A percentile compares a stretch with the other conserved stretches of the same genome.
phyloP scores from a whole-genome alignment of 2,113 vertebrate species.

The Thunnus thynnus region DNA sequence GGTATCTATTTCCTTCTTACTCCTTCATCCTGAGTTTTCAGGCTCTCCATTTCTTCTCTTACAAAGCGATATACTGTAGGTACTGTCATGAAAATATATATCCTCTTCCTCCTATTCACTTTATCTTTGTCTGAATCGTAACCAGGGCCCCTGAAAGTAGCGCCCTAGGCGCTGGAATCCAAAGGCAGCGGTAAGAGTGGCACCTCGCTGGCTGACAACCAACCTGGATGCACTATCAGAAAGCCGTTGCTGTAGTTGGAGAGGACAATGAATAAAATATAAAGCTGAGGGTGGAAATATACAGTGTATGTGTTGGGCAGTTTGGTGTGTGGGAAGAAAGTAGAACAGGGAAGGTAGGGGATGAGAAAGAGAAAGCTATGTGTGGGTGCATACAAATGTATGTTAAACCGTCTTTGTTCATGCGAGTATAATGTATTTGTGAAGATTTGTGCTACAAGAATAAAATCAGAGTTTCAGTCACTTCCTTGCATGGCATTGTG shows the following conservation, averaged over 20 bases:
- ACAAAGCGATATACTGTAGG: constrained; percentile 22
- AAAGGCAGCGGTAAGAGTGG: constrained; percentile 49
- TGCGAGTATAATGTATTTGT: constrained; percentile 33
- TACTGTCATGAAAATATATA: constrained; percentile 59
- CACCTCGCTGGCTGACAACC: constrained; percentile 67
- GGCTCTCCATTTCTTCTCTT: constrained; percentile 26
- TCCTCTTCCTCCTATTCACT: constrained; percentile 44
- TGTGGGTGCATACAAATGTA: constrained; percentile 51
- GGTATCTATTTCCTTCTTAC: constrained; percentile 28
- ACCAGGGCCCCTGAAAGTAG: constrained; percentile 58
- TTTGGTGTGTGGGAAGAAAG: constrained; percentile 51
- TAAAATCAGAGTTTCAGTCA: constrained; percentile 25
- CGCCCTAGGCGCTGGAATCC: constrained; percentile 33
- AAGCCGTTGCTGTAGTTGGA: constrained; percentile 48
- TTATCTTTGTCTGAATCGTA: constrained; percentile 64
- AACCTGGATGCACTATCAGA: constrained; percentile 59
- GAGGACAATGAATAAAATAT: constrained; percentile 73
- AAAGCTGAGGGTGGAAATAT: constrained; percentile 52
- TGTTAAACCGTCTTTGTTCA: constrained; percentile 41
- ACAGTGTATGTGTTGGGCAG: constrained; percentile 21
- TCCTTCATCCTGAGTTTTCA: constrained; percentile 14
- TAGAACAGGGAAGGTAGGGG: constrained; percentile 30
- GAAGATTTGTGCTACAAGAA: constrained; percentile 38
- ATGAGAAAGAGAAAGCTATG: constrained; percentile 25
- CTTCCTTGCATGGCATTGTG: constrained; percentile 17